Evolutionary conservation across 2,888 invertebrate species (phyloP).

Genomic region (Zaprionus lineosus): DNA sequence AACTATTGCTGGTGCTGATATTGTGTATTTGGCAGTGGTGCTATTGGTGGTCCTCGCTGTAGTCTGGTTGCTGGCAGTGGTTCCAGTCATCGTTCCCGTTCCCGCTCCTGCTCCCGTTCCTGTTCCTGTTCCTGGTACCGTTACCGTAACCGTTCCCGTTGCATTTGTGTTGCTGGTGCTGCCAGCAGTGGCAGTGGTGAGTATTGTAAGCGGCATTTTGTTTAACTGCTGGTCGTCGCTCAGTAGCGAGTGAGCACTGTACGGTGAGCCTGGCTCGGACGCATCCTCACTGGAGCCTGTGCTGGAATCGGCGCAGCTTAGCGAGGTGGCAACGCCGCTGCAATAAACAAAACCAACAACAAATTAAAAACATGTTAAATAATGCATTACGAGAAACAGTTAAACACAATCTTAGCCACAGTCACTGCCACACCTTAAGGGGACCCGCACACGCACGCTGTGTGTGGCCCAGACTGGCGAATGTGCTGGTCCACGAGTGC

Average conservation of each 20-base stretch:
- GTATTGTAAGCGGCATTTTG: slow-evolving; percentile 82
- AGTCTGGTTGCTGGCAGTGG: slow-evolving; percentile 7
- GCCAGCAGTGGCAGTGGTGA: slow-evolving; percentile 49
- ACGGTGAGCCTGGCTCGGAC: slow-evolving; percentile 93
- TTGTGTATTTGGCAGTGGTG: slow-evolving; percentile 59
- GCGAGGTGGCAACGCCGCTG: slow-evolving; percentile 92
- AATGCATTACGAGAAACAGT: slow-evolving; percentile 4
- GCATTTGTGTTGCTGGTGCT: slow-evolving; percentile 30
- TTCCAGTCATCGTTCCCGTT: slow-evolving; percentile 26
- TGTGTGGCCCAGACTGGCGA: slow-evolving; percentile 9
- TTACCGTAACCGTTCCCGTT: slow-evolving; percentile 84
- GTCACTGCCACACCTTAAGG: slow-evolving; percentile 47
- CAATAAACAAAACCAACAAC: slow-evolving; percentile 18
- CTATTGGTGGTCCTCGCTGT: slow-evolving; percentile 31
- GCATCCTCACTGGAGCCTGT: slow-evolving; percentile 89
- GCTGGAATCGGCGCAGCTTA: slow-evolving; percentile 88
- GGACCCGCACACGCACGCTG: slow-evolving; percentile 11
- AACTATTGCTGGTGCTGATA: slow-evolving; percentile 40
- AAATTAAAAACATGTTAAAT: not conserved
- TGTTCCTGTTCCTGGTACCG: slow-evolving; percentile 83
- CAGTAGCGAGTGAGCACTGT: slow-evolving; percentile 84
- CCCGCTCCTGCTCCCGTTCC: slow-evolving; percentile 84
- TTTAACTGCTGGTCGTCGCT: slow-evolving; percentile 85
- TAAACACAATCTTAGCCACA: not conserved
- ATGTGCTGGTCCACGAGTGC: slow-evolving; percentile 17